Evolutionary conservation across 2,888 invertebrate genomes (phyloP).

Genomic region (Macrophya alboannulata): DNA sequence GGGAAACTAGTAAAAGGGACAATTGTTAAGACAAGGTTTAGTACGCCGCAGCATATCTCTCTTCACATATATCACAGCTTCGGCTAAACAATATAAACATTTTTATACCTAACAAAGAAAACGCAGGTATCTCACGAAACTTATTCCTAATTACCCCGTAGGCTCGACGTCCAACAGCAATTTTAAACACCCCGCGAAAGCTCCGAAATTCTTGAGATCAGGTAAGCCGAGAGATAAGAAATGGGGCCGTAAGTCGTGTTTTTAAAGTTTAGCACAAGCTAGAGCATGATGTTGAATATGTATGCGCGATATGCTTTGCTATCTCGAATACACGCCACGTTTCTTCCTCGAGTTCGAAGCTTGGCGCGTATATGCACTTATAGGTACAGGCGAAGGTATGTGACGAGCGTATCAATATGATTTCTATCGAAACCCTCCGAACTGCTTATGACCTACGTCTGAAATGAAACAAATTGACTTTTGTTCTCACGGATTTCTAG

Average conservation of each 20-base stretch:
- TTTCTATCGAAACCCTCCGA: neutral
- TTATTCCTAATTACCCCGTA: neutral
- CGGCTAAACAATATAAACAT: slow-evolving; percentile 3
- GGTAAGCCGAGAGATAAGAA: neutral
- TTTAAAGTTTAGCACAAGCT: neutral
- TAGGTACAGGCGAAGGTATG: slow-evolving; percentile 4
- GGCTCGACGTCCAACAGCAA: neutral
- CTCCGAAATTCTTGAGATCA: neutral
- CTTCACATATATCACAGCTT: neutral
- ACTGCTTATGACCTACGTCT: slow-evolving; percentile 17
- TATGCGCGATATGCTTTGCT: neutral
- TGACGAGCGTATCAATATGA: slow-evolving; percentile 31
- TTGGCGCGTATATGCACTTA: neutral
- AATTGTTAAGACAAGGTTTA: slow-evolving; percentile 40
- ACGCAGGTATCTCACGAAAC: neutral
- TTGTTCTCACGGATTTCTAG: neutral
- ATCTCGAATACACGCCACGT: neutral
- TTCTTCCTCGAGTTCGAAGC: neutral
- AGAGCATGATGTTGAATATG: slow-evolving; percentile 31
- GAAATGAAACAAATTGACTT: slow-evolving; percentile 12
- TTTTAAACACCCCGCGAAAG: neutral
- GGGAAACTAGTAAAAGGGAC: slow-evolving; percentile 40
- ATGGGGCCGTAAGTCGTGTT: neutral
- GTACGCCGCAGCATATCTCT: slow-evolving; percentile 9
- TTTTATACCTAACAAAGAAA: slow-evolving; percentile 2